Evolutionary conservation across 2,797 vertebrate species (phyloP).

Genomic region (Falco cherrug): DNA sequence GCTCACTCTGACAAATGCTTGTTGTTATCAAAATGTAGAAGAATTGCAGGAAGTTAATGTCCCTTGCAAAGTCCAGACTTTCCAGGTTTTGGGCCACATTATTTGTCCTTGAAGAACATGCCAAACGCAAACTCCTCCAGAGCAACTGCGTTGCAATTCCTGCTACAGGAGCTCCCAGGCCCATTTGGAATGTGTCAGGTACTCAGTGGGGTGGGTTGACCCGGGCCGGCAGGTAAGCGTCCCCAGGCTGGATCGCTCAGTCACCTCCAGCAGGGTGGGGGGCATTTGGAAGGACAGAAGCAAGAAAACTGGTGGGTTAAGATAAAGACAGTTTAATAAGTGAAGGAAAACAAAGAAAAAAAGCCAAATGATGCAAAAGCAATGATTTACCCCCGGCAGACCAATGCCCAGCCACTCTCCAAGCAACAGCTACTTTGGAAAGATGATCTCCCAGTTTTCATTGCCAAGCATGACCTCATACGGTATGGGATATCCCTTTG

Average conservation of each 20-base stretch:
- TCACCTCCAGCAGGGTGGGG: neutral
- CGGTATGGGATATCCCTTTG: neutral
- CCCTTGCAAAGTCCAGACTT: conserved; percentile 40
- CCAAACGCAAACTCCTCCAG: neutral
- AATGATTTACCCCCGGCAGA: neutral
- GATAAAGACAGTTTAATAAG: neutral
- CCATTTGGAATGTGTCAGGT: neutral
- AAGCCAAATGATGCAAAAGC: rapidly evolving
- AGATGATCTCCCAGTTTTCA: neutral
- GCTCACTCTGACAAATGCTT: conserved; percentile 2
- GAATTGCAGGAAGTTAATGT: conserved; percentile 20
- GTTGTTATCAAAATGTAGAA: neutral
- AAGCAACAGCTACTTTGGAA: neutral
- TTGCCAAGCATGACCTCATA: neutral
- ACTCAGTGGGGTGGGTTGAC: neutral
- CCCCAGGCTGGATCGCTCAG: rapidly evolving
- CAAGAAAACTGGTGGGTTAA: neutral
- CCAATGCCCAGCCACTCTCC: neutral
- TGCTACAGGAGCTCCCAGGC: neutral
- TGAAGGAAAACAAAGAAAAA: neutral
- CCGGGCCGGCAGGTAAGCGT: neutral
- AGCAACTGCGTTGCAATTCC: neutral
- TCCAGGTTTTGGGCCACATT: conserved; percentile 1
- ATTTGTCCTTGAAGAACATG: neutral
- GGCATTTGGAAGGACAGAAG: neutral